phyloP scores from a whole-genome alignment of 2,113 vertebrate genomes.

The Xiphorhynchus elegans region DNA sequence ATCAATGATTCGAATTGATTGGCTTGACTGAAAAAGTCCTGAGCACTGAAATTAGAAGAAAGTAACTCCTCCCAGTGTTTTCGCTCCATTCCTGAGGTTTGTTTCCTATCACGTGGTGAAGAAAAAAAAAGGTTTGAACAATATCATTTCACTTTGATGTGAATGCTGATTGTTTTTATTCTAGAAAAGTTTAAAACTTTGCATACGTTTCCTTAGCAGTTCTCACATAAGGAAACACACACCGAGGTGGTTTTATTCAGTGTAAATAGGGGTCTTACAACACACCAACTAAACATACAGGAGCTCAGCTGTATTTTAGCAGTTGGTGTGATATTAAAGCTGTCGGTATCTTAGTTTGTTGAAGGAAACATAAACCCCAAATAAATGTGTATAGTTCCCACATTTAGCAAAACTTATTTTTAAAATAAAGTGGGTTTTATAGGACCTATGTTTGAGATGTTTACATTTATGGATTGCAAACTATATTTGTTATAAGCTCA shows the following conservation, averaged over 20 bases:
- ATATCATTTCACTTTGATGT: background rate
- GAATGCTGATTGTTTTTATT: background rate
- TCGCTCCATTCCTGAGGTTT: background rate
- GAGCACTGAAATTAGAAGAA: conserved; percentile 45
- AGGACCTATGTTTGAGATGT: background rate
- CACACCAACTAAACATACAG: background rate
- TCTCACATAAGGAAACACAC: background rate
- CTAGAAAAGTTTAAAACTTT: background rate
- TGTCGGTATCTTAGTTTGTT: background rate
- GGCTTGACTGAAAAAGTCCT: conserved; percentile 20
- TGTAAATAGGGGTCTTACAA: background rate
- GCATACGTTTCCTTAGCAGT: background rate
- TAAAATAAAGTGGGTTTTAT: background rate
- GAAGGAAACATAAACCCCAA: background rate
- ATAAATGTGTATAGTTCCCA: background rate
- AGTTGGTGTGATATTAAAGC: background rate
- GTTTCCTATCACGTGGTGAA: background rate
- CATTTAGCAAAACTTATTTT: background rate
- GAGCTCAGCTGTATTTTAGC: background rate
- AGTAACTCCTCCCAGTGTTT: conserved; percentile 61
- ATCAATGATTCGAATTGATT: conserved; percentile 2
- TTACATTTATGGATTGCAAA: background rate
- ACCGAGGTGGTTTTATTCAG: background rate
- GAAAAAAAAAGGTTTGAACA: background rate
- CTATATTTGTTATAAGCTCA: background rate